A percentile compares a stretch with the other conserved stretches of the same genome.
Evolutionary conservation across 2,888 invertebrate genomes (phyloP).

Genomic region (Dryococelus australis): DNA sequence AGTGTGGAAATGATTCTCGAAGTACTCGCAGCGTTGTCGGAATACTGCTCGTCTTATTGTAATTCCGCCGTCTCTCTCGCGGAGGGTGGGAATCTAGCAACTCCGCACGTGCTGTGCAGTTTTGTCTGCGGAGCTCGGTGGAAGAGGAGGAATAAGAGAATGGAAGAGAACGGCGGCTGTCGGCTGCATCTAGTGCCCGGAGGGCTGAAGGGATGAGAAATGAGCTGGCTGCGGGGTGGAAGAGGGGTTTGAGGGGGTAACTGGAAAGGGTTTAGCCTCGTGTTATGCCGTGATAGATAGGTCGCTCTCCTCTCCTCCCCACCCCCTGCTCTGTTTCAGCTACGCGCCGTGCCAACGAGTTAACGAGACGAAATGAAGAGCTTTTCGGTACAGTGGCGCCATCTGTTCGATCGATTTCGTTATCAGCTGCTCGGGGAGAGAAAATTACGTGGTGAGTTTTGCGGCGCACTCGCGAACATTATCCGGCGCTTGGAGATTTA

Average conservation of each 20-base stretch:
- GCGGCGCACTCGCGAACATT: not conserved
- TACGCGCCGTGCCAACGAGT: not conserved
- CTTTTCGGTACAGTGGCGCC: not conserved
- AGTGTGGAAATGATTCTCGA: too few relatives aligned
- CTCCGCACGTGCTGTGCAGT: not conserved
- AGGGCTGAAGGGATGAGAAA: not conserved
- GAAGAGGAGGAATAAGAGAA: too few relatives aligned
- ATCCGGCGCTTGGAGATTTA: not conserved
- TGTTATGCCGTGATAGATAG: slow-evolving; percentile 16
- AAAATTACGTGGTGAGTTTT: not conserved
- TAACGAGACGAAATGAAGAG: slow-evolving; percentile 16
- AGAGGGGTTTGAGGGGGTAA: not conserved
- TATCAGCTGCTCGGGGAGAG: not conserved
- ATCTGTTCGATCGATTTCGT: not conserved
- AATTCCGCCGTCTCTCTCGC: too few relatives aligned
- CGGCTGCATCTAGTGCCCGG: too few relatives aligned
- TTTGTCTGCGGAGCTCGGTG: not conserved
- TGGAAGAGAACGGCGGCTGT: too few relatives aligned
- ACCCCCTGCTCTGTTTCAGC: too few relatives aligned
- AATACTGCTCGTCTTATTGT: too few relatives aligned
- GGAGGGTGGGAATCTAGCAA: not conserved
- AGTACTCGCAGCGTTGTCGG: too few relatives aligned
- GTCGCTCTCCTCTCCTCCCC: not conserved
- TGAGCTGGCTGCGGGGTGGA: not conserved
- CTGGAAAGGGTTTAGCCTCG: not conserved